Evolutionary conservation across 2,888 invertebrate genomes (phyloP).

Genomic region (Silvanus unidentatus): DNA sequence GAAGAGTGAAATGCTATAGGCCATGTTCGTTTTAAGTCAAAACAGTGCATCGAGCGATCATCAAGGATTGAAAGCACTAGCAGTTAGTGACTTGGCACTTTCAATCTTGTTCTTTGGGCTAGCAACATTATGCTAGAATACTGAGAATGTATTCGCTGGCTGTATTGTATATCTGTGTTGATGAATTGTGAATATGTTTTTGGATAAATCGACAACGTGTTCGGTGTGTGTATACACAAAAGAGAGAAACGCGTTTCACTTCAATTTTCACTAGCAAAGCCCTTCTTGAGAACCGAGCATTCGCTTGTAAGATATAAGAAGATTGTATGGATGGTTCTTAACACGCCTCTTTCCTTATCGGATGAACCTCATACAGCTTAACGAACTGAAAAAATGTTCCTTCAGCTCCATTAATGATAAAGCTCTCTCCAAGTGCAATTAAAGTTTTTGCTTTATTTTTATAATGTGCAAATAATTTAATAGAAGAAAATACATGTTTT

Average conservation of each 20-base stretch:
- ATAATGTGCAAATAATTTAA: no score
- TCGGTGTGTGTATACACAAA: neutral
- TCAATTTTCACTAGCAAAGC: slow-evolving; percentile 15
- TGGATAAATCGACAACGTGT: slow-evolving; percentile 6
- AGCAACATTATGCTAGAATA: slow-evolving; percentile 2
- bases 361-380: slow-evolving; percentile 2
- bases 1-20: no score
- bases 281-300: slow-evolving; percentile 20
- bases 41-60: no score
- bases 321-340: slow-evolving; percentile 5
- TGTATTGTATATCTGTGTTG: slow-evolving; percentile 8
- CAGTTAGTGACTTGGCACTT: slow-evolving; percentile 16
- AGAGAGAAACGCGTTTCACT: slow-evolving; percentile 9
- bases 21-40: no score
- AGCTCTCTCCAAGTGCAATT: no score
- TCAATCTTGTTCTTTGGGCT: slow-evolving; percentile 11
- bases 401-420: slow-evolving; percentile 2
- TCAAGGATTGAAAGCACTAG: slow-evolving; percentile 8
- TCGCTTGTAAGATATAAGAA: slow-evolving; percentile 9
- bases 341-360: slow-evolving; percentile 4
- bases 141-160: neutral
- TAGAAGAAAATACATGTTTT: no score
- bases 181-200: slow-evolving; percentile 15
- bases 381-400: slow-evolving; percentile 3
- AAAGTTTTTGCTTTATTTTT: no score